Evolutionary conservation across 2,888 invertebrate species (phyloP), one percentile per base, ranked within the genome.

Genomic region (Baronia brevicornis): DNA sequence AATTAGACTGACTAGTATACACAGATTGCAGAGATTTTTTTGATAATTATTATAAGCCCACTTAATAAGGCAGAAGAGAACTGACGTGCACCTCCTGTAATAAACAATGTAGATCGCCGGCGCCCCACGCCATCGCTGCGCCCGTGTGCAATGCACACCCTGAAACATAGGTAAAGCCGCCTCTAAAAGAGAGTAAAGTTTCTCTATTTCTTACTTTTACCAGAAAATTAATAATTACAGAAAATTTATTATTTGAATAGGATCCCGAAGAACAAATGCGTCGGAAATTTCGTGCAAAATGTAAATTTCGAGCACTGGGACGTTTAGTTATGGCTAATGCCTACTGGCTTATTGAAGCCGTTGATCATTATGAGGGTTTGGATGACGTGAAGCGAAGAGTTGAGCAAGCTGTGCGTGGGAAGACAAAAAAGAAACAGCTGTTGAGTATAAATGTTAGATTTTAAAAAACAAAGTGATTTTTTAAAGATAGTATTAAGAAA

Each of bases 371-470:
- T 34, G 71, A 77, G 39, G 86, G 86, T 0, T 54, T 79, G 1
- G 85, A 80, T 38, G 84, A 87, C 40, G 86, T 88, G 2, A 75
- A 79, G 50, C 73, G 82, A 24, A 86, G 88, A 44, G 86, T 89
- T 4, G 80, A 82, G 14, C 77, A 86, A 44, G 77, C 85, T n/a
- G 74, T 86, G 9, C 73, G 86, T 2, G 61, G 70, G 1, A 78
- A 75, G 43, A 60, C 73, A 2, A 79, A 74, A 45, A 85, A 82
- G 53, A 79, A 84, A 35, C 86, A 85, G 39, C 52, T 86, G 20
- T 51, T 88, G 15, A 75, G 61, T 14, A 64, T 85, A 33, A 75
- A 62, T 42, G 88, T 87, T 46, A 55, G 68, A 37, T 19, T 22
- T 29, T 27, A 28, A 18, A 20, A 18, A 7, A n/a, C n/a, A n/a